A percentile compares a stretch with the other conserved stretches of the same genome.
These are phyloP conservation scores for Cyphomyrus discorhynchus DNA, from an alignment of 2,113 vertebrate genomes.

Conservation along the genomic window DNA sequence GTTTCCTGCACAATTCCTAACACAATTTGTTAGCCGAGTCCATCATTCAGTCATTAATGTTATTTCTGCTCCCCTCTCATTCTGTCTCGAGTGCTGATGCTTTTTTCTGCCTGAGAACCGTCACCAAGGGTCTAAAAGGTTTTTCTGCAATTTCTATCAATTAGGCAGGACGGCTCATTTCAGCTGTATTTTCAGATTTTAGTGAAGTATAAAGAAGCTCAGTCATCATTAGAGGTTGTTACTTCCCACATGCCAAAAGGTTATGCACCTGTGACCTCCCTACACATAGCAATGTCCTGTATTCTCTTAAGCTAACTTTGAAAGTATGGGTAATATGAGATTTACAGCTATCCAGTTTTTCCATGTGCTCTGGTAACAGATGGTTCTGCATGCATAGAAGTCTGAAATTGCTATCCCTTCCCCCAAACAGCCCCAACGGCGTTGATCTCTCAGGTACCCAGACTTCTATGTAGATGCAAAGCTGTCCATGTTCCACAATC, in stretches of 20 bases:
- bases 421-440: background rate
- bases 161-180: background rate
- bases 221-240: background rate
- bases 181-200: background rate
- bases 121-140: background rate
- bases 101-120: background rate
- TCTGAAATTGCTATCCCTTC: background rate
- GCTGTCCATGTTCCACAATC: background rate
- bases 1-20: background rate
- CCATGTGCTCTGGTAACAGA: background rate
- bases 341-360: background rate
- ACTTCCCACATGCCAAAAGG: background rate
- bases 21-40: background rate
- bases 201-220: background rate
- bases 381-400: background rate
- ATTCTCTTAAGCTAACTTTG: background rate
- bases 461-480: background rate
- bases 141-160: background rate
- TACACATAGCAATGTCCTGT: background rate
- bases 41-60: background rate
- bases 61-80: background rate
- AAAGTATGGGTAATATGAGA: background rate
- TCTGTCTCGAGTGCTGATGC: background rate
- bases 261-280: background rate
- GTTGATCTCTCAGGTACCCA: background rate